Conservation (phyloP, 2,113 vertebrate genomes). For the Carassius carassius region DNA sequence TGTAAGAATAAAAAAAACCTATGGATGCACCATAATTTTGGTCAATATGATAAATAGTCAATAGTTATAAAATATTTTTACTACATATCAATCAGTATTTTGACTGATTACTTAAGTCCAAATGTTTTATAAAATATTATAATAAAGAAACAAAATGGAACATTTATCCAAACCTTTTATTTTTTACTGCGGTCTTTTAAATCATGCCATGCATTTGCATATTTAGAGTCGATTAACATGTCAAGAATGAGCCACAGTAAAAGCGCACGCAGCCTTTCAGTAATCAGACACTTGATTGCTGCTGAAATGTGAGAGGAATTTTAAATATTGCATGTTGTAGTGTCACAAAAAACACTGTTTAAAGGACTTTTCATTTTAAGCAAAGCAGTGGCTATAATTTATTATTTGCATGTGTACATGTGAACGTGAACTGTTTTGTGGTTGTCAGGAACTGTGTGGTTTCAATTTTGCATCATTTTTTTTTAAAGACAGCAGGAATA, state of each 20-base stretch:
- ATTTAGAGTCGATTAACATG: not conserved
- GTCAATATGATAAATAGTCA: not conserved
- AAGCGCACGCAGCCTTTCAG: not conserved
- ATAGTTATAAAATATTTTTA: not conserved
- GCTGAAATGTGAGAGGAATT: slow-evolving; percentile 19
- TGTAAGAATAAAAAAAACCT: not conserved
- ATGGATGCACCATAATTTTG: not conserved
- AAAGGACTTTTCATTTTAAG: not conserved
- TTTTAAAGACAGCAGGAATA: not conserved
- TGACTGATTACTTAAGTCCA: not conserved
- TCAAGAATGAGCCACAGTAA: slow-evolving; percentile 26
- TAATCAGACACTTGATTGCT: slow-evolving; percentile 37
- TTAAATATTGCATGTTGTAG: slow-evolving; percentile 29
- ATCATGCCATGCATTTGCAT: not conserved
- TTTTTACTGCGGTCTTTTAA: not conserved
- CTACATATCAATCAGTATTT: not conserved
- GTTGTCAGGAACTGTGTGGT: not conserved
- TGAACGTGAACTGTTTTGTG: not conserved
- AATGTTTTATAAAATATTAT: not conserved
- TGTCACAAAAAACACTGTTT: not conserved
- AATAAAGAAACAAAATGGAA: not conserved
- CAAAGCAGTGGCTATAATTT: not conserved
- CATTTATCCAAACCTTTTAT: not conserved
- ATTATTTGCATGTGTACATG: not conserved
- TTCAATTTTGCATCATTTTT: not conserved